Evolutionary conservation across 1,140 invertebrate genomes (phyloP), one percentile per base, ranked within the genome.

Genomic region (Triops longicaudatus): DNA sequence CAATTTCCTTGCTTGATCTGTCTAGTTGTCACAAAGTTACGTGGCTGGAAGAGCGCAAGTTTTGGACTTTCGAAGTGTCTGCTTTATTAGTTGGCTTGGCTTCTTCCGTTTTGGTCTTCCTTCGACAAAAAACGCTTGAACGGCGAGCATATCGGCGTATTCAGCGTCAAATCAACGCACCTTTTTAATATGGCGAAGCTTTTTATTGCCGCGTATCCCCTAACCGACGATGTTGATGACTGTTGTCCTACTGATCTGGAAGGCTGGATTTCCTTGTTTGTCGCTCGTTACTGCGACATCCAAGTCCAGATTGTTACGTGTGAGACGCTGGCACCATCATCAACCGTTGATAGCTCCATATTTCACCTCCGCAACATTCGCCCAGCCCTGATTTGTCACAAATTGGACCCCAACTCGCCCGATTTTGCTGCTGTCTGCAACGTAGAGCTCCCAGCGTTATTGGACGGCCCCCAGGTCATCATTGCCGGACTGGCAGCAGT

Each of bases 41-140:
- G 0, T 80, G 81, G 78, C 41, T 83, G 14, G 85, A 86, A 78
- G 83, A 85, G 79, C 82, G 81, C 87, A 88, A 90, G 72, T 97
- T 93, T 84, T 93, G 93, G 88, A 90, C 92, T 81, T 96, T 97
- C 83, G 90, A 94, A 82, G 87, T 87, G 14, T 88, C 90, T 78
- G 90, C 91, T 83, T 90, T 93, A 80, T 82, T 89, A 0, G 76
- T 90, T 41, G 89, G 90, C 11, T 79, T 90, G 6, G 80, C 90
- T 12, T 92, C 90, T 28, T 87, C 86, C 74, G 79, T 85, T 11
- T 81, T 85, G 73, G 88, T 89, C 4, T 85, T 85, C 77, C 83
- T 86, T 79, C 83, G 90, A 75, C 88, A 89, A 79, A 87, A 85
- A 79, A 82, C 88, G 43, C 81, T 91, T 0, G 87, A 90, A 77